Base-by-base conservation (phyloP, 2,888 invertebrate genomes). In the Bugula neritina region DNA sequence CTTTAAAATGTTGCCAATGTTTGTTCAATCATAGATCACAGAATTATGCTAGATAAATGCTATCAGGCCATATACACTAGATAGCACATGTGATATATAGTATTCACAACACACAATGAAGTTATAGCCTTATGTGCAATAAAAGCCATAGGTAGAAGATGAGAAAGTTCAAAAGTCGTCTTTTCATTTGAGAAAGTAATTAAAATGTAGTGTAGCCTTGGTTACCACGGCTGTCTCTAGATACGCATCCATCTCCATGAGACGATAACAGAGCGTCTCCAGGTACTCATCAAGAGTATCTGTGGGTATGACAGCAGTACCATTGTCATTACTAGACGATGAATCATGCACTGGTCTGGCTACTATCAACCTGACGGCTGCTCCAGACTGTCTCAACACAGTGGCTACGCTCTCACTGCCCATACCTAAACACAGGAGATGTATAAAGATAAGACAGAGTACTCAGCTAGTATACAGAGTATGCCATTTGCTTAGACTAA, bases 331-430 rank as follows among this genome's bases (percentile, higher is more conserved):
- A 21, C 69, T 71, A 25, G 72, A 74, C 54, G 79, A 76, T 23
- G 77, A 75, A 55, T 84, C 83, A 5, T 74, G 75, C 57, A 83
- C 78, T 1, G 81, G 79, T 43, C 97, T 89, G 73, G 96, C 97
- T 71, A 97, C 97, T 73, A 97, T 92, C 71, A 97, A 89, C 1
- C 95, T 89, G 73, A 97, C 96, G 83, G 94, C 93, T 17, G 93
- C 93, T 35, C 97, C 96, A 31, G 95, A 94, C 85, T 96, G 95
- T 34, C 97, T 89, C 75, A 98, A 86, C 75, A 98, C 96, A 25
- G 94, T 91, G 29, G 97, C 97, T 78, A 97, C 96, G 86, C 87
- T 87, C 85, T 99, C 98, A 72, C 95, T 95, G 75, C 93, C 93
- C 89, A 97, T 93, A 73, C 98, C 63, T 63, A 43, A 43, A 17